phyloP scores from a whole-genome alignment of 2,113 vertebrate genomes.

The Spea bombifrons region DNA sequence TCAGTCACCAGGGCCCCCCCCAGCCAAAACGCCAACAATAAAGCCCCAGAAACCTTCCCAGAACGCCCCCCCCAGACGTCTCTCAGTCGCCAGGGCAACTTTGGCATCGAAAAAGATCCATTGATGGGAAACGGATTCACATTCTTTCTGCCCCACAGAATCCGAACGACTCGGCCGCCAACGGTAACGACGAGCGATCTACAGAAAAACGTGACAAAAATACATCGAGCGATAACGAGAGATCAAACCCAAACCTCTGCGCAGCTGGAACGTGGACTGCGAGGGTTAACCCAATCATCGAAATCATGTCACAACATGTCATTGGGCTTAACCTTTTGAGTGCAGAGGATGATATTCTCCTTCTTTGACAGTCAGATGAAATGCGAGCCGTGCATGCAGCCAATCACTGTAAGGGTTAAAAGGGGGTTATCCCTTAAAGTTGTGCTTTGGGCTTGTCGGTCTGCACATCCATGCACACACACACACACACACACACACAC shows the following conservation, averaged over 20 bases:
- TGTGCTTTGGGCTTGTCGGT: background rate
- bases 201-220: too few relatives aligned
- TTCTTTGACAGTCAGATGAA: background rate
- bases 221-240: too few relatives aligned
- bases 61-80: background rate
- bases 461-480: too few relatives aligned
- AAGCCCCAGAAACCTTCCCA: background rate
- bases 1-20: too few relatives aligned
- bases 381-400: too few relatives aligned
- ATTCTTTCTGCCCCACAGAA: background rate
- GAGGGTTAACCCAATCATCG: too few relatives aligned
- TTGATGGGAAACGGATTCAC: slow-evolving; percentile 2
- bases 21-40: background rate
- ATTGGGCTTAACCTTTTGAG: background rate
- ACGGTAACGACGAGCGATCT: too few relatives aligned
- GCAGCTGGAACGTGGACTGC: too few relatives aligned
- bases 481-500: too few relatives aligned
- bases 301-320: too few relatives aligned
- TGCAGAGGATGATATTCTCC: background rate
- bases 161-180: too few relatives aligned
- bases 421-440: background rate
- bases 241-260: too few relatives aligned
- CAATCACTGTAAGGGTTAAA: background rate
- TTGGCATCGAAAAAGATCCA: slow-evolving; percentile 44
- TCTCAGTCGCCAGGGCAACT: slow-evolving; percentile 61